These are phyloP conservation scores for Ceratina japonica DNA, from an alignment of 1,140 invertebrate genomes.

Conservation along the genomic window DNA sequence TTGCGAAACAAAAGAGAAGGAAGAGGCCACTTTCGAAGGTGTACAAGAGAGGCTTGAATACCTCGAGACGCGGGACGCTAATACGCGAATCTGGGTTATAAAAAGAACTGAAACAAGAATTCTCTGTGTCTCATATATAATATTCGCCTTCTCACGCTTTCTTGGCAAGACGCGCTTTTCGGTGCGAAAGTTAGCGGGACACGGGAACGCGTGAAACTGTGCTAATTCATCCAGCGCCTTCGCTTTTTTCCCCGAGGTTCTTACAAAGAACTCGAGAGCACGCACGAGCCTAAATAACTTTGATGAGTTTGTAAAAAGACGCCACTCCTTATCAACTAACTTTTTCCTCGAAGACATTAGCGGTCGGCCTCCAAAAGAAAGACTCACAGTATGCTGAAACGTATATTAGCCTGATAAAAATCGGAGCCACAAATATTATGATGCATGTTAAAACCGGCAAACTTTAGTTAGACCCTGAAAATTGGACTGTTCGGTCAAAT, in stretches of 20 bases:
- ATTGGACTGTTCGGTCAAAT: too few relatives aligned
- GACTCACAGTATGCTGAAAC: too few relatives aligned
- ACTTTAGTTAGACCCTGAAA: too few relatives aligned
- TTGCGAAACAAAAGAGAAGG: slow-evolving; percentile 28
- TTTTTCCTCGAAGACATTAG: too few relatives aligned
- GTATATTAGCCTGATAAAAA: too few relatives aligned
- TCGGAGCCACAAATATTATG: too few relatives aligned
- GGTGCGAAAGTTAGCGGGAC: slow-evolving; percentile 37
- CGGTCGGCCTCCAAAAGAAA: too few relatives aligned
- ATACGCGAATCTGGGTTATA: slow-evolving; percentile 42
- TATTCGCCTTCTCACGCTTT: slow-evolving; percentile 47
- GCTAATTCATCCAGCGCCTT: slow-evolving; percentile 12
- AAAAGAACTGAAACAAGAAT: slow-evolving; percentile 48
- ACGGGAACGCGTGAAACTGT: slow-evolving; percentile 23
- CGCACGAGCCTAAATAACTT: too few relatives aligned
- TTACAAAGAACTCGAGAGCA: neutral
- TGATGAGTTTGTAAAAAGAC: too few relatives aligned
- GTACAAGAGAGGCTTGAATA: neutral
- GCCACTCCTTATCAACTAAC: too few relatives aligned
- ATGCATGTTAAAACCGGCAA: too few relatives aligned
- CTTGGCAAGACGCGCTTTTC: slow-evolving; percentile 40
- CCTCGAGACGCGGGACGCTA: neutral
- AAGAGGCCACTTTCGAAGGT: slow-evolving; percentile 9
- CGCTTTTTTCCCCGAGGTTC: neutral
- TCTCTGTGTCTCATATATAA: slow-evolving; percentile 17